Base-by-base conservation (phyloP, 1,140 invertebrate species). In the Meloidogyne exigua region DNA sequence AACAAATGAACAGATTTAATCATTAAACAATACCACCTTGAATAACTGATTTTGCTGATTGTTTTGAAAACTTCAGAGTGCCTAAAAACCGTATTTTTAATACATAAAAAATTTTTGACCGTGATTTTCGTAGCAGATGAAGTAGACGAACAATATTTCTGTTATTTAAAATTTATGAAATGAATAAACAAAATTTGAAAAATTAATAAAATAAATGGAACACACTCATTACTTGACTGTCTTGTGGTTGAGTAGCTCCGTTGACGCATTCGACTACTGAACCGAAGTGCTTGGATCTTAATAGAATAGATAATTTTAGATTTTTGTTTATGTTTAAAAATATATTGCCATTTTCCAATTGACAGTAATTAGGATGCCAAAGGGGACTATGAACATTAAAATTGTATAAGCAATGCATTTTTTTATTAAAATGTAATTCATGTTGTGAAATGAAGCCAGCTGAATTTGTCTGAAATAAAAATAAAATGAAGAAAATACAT, bases 331-430 rank as follows among this genome's bases (percentile, higher is more conserved):
- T 18, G 9, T 15, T 2, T 12, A 4, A 13, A 73, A 26, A 36
- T 21, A 18, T 62, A 28, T 21, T 21, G 88, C 80, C 13, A 86
- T 86, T 49, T 82, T 76, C 75, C 76, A 87, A 66, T 86, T 86
- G 12, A 86, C 84, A 9, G 80, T 69, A 62, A 86, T 86, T 9
- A 86, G 76, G 42, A 75, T 64, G 10, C 76, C 57, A 36, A 86
- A 86, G 21, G 84, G 84, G n/a, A 86, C 77, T 10, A 88, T 68
- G 69, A 86, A 86, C 86, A 86, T 86, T 12, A 87, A 57, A 32
- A 88, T 32, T 0, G 84, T 88, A 49, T 86, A 86, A 10, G 80
- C 68, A n/a, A 86, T 79, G 13, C 76, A 77, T 36, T 84, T 83
- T 28, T 88, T 85, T 9, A 86, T 76, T 28, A 86, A 63, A 28